phyloP scores from a whole-genome alignment of 2,113 vertebrate species.

The Tautogolabrus adspersus region DNA sequence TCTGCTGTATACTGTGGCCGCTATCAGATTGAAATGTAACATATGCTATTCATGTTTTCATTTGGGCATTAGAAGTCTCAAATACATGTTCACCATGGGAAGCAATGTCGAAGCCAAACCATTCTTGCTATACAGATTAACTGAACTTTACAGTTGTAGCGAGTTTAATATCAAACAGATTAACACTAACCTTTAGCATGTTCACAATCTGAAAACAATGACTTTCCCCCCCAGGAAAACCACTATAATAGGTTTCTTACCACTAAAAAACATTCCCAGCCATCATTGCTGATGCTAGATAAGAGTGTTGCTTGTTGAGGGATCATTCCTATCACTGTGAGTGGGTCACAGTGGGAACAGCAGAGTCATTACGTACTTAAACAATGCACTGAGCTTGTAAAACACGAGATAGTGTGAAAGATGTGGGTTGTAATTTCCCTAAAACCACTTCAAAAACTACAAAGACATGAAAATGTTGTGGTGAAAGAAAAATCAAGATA shows the following conservation, averaged over 20 bases:
- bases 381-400: constrained; percentile 23
- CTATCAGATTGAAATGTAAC: constrained; percentile 33
- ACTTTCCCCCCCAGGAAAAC: background rate
- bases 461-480: constrained; percentile 6
- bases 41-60: constrained; percentile 4
- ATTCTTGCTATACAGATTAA: background rate
- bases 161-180: background rate
- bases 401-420: constrained; percentile 37
- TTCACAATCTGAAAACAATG: background rate
- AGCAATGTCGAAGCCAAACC: background rate
- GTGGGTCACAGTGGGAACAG: constrained; percentile 22
- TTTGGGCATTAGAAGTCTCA: background rate
- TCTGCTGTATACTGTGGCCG: constrained; percentile 17
- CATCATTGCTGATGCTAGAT: constrained; percentile 51
- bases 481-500: constrained; percentile 35
- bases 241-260: constrained; percentile 33
- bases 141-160: background rate
- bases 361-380: constrained; percentile 30
- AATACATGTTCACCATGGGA: constrained; percentile 5
- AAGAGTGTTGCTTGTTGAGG: constrained; percentile 34
- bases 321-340: constrained; percentile 48
- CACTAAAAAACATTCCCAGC: constrained; percentile 49
- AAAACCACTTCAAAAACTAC: constrained; percentile 42
- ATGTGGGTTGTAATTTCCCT: constrained; percentile 14
- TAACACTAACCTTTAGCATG: background rate